A percentile compares a stretch with the other conserved stretches of the same genome.
These are phyloP conservation scores for Cichladusa arquata DNA, from an alignment of 2,113 vertebrate species.

Conservation along the genomic window DNA sequence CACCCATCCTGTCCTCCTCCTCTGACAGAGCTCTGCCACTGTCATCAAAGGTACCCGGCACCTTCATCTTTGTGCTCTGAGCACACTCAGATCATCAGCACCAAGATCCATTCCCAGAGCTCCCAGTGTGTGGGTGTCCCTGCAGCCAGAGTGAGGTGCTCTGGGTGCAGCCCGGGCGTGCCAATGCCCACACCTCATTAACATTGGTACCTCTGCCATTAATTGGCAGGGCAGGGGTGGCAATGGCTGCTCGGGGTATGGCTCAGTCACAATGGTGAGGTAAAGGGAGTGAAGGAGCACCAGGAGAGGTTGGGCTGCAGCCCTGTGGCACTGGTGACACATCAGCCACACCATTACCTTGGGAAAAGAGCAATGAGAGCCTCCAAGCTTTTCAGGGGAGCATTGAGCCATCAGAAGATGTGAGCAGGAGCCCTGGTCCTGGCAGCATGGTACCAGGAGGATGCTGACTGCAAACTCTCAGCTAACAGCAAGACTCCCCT, in stretches of 20 bases:
- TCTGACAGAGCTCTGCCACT: neutral
- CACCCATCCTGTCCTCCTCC: neutral
- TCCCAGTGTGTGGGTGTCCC: accelerated
- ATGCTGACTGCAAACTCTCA: neutral
- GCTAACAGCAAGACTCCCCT: neutral
- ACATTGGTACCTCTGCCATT: accelerated
- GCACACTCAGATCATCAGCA: accelerated
- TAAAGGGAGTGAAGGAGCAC: neutral
- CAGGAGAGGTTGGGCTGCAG: neutral
- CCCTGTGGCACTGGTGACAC: neutral
- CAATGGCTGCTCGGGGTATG: accelerated
- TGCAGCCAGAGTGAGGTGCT: accelerated
- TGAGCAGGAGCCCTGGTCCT: neutral
- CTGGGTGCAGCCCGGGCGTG: accelerated
- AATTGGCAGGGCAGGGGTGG: neutral
- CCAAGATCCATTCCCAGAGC: neutral
- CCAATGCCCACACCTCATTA: neutral
- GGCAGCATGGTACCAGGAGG: accelerated
- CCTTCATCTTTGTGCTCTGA: neutral
- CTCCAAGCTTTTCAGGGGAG: neutral
- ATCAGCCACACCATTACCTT: neutral
- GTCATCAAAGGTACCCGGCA: neutral
- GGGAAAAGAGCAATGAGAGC: neutral
- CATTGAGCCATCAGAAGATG: neutral
- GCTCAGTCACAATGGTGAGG: accelerated